Conservation (phyloP, 2,113 vertebrate species). For the Panthera leo region DNA sequence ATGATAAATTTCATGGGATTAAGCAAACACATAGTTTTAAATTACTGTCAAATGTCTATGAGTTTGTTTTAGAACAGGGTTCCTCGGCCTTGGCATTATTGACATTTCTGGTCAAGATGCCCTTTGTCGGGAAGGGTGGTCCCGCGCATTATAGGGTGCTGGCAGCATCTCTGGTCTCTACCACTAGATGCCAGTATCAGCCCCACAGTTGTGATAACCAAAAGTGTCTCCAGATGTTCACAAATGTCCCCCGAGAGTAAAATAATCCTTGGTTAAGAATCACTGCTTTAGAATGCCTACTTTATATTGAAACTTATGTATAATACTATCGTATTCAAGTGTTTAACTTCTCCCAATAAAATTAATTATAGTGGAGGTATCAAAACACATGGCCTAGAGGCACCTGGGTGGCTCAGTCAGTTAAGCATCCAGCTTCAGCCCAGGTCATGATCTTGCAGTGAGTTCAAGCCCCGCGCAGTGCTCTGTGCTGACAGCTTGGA, state of each 20-base stretch:
- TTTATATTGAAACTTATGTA: not conserved
- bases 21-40: not conserved
- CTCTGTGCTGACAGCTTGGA: too few relatives aligned
- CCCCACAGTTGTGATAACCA: not conserved
- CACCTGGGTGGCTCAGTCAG: too few relatives aligned
- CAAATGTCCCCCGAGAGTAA: not conserved
- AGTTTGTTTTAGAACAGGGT: not conserved
- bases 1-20: not conserved
- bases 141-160: not conserved
- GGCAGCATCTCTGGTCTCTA: not conserved
- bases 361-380: not conserved
- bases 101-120: not conserved
- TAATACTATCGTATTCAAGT: not conserved
- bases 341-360: slow-evolving; percentile 15
- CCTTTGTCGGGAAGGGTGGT: not conserved
- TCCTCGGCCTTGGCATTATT: not conserved
- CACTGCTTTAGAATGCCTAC: not conserved
- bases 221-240: not conserved
- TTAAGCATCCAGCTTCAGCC: too few relatives aligned
- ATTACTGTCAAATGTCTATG: not conserved
- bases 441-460: too few relatives aligned
- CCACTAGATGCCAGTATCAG: too few relatives aligned
- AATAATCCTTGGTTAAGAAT: not conserved
- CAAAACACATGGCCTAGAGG: not conserved
- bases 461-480: rapidly evolving